phyloP scores from a whole-genome alignment of 2,888 invertebrate genomes.

The Latheticus oryzae region DNA sequence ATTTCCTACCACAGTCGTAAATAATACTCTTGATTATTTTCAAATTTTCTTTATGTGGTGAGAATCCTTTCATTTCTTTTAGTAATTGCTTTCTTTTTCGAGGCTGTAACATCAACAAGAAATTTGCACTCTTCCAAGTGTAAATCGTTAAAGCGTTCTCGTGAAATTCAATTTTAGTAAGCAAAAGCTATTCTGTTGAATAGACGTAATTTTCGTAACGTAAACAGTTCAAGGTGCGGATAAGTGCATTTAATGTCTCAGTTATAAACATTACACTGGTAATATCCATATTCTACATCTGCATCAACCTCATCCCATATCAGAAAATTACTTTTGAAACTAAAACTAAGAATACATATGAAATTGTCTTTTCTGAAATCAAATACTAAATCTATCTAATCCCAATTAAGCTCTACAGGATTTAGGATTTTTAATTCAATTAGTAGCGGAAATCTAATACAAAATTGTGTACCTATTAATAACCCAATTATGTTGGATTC shows the following conservation, averaged over 20 bases:
- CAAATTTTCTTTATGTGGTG: not conserved
- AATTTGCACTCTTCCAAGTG: not conserved
- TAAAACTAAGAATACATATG: too few relatives aligned
- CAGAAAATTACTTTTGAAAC: slow-evolving; percentile 18
- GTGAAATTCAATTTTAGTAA: slow-evolving; percentile 11
- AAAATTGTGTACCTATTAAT: slow-evolving; percentile 5
- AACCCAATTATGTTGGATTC: slow-evolving; percentile 1
- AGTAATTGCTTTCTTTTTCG: not conserved
- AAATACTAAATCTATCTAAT: too few relatives aligned
- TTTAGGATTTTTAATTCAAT: too few relatives aligned
- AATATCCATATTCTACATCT: slow-evolving; percentile 24
- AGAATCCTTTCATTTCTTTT: not conserved
- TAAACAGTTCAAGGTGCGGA: slow-evolving; percentile 21
- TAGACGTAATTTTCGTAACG: slow-evolving; percentile 17
- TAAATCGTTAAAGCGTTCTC: not conserved
- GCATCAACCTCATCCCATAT: slow-evolving; percentile 17
- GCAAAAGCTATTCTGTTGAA: slow-evolving; percentile 7
- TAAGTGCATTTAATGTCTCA: slow-evolving; percentile 22
- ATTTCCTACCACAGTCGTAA: slow-evolving; percentile 5
- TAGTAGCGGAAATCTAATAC: too few relatives aligned
- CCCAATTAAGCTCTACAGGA: too few relatives aligned
- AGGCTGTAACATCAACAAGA: not conserved
- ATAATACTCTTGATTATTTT: slow-evolving; percentile 9
- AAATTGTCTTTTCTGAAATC: too few relatives aligned
- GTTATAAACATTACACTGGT: slow-evolving; percentile 21